Percentiles rank a stretch among this genome's conserved stretches.
phyloP scores from a whole-genome alignment of 2,113 vertebrate genomes.

The Neopipo cinnamomea region DNA sequence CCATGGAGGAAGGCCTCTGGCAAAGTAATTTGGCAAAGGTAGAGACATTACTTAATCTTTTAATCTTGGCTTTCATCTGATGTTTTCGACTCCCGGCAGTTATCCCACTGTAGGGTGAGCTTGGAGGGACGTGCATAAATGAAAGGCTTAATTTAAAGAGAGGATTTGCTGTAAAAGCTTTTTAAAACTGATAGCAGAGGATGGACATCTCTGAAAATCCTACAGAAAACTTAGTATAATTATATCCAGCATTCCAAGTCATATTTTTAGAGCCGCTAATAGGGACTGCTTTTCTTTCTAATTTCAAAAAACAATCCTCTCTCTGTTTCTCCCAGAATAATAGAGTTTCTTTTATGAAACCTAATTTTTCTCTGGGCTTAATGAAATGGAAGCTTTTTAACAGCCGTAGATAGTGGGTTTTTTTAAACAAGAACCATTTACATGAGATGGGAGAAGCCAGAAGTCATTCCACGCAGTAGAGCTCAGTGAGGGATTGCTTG shows the following conservation, averaged over 20 bases:
- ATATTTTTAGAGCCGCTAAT: conserved; percentile 1
- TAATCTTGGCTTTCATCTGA: conserved; percentile 30
- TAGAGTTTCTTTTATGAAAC: not conserved
- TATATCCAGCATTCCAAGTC: not conserved
- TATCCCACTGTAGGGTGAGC: not conserved
- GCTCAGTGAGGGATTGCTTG: not conserved
- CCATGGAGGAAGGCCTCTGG: conserved; percentile 43
- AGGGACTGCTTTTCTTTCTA: not conserved
- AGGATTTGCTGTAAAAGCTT: conserved; percentile 54
- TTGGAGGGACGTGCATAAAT: not conserved
- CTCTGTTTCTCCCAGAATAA: not conserved
- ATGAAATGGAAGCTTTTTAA: not conserved
- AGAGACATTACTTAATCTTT: conserved; percentile 21
- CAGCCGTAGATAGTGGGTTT: not conserved
- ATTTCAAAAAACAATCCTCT: not conserved
- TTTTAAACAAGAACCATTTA: not conserved
- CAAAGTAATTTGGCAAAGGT: conserved; percentile 23
- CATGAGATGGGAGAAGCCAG: not conserved
- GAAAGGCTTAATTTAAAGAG: conserved; percentile 34
- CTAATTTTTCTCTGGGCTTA: not conserved
- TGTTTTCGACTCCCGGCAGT: conserved; percentile 14
- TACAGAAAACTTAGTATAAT: not conserved
- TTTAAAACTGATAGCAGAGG: not conserved
- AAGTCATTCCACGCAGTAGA: not conserved
- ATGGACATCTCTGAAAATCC: conserved; percentile 5